Conservation (phyloP, 1,140 invertebrate genomes). For the Drosophila bocqueti region DNA sequence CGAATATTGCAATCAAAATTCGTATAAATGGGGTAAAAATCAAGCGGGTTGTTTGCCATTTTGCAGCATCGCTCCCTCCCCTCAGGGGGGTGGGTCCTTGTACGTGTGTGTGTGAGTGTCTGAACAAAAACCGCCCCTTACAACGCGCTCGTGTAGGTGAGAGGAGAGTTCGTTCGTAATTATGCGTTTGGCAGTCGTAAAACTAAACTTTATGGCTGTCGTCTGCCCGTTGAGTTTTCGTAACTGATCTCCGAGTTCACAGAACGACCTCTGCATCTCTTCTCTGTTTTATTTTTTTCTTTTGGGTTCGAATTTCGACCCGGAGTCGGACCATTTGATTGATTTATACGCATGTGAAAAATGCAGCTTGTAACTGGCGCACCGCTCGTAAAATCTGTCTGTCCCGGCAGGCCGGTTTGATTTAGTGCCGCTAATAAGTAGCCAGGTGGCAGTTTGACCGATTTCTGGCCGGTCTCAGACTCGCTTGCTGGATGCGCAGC, state of each 20-base stretch:
- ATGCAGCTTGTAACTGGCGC: constrained; percentile 42
- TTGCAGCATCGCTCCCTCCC: constrained; percentile 25
- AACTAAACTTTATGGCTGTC: constrained; percentile 73
- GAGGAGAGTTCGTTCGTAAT: constrained; percentile 62
- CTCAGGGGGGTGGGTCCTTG: constrained; percentile 27
- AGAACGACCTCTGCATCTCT: constrained; percentile 24
- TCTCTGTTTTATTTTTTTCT: neutral
- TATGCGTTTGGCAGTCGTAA: constrained; percentile 76
- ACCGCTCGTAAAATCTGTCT: constrained; percentile 50
- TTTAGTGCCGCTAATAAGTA: constrained; percentile 57
- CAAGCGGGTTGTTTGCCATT: constrained; percentile 58
- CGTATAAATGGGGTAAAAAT: constrained; percentile 44
- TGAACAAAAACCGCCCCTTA: constrained; percentile 34
- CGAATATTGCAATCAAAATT: constrained; percentile 47
- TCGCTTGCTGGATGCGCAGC: constrained; percentile 35
- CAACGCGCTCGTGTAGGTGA: constrained; percentile 44
- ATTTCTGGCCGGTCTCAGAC: constrained; percentile 16
- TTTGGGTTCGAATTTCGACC: constrained; percentile 9
- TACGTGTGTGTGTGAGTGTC: neutral
- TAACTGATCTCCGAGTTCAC: constrained; percentile 40
- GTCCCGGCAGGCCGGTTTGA: constrained; percentile 43
- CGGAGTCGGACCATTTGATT: constrained; percentile 48
- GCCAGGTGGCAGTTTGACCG: constrained; percentile 46
- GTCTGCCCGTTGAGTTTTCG: constrained; percentile 31
- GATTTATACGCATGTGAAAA: constrained; percentile 77